These are phyloP conservation scores for Calycopis cecrops DNA, from an alignment of 1,140 invertebrate genomes.

Conservation along the genomic window DNA sequence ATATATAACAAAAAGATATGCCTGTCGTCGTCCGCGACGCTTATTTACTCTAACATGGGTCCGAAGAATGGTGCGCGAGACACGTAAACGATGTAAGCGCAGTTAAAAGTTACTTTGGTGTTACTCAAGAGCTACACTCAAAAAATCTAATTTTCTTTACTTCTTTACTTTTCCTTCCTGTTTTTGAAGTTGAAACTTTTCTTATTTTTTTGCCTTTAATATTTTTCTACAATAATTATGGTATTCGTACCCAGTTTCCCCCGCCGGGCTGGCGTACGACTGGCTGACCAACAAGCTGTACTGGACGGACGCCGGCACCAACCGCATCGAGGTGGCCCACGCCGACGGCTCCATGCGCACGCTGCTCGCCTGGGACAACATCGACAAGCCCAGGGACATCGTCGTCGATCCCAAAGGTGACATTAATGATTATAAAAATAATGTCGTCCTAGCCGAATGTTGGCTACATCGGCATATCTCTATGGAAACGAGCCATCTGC, in stretches of 20 bases:
- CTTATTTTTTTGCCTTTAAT: neutral
- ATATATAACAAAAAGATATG: no score
- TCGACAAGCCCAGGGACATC: conserved; percentile 90
- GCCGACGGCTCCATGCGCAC: conserved; percentile 85
- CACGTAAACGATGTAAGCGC: no score
- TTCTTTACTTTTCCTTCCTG: neutral
- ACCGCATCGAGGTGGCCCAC: conserved; percentile 88
- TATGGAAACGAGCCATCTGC: no score
- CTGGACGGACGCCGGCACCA: conserved; percentile 90
- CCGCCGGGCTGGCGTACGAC: conserved; percentile 87
- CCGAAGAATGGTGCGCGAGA: no score
- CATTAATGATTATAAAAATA: neutral
- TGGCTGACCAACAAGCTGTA: conserved; percentile 92
- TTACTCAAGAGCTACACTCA: no score
- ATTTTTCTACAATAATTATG: neutral
- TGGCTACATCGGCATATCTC: neutral
- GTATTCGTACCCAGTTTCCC: conserved; percentile 78
- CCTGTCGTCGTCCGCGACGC: no score
- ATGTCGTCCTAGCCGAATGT: neutral
- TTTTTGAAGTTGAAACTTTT: neutral
- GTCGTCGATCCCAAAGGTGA: conserved; percentile 86
- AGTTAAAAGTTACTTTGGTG: no score
- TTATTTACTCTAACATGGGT: no score
- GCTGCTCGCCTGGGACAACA: conserved; percentile 85
- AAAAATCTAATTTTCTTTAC: no score